A percentile compares a stretch with the other conserved stretches of the same genome.
Evolutionary conservation across 2,888 invertebrate genomes (phyloP).

Genomic region (Notodromas monacha): DNA sequence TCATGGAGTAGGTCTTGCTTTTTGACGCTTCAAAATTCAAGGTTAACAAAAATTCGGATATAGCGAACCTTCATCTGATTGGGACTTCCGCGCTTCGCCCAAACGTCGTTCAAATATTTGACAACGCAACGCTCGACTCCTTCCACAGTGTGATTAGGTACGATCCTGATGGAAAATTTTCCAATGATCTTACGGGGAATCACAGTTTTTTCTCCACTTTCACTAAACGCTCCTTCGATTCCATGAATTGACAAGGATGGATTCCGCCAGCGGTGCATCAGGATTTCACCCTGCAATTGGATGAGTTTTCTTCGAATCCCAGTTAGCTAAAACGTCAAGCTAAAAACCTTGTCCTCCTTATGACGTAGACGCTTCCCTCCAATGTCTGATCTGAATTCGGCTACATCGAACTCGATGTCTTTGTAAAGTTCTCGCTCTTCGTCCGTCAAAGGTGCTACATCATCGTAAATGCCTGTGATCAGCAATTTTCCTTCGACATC

Average conservation of each 20-base stretch:
- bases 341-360: conserved; percentile 30
- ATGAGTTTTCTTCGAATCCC: conserved; percentile 6
- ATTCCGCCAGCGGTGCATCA: conserved; percentile 84
- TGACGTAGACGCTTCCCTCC: conserved; percentile 34
- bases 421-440: conserved; percentile 38
- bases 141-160: conserved; percentile 66
- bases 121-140: conserved; percentile 46
- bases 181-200: conserved; percentile 73
- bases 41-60: conserved; percentile 5
- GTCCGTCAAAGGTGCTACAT: conserved; percentile 36
- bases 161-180: conserved; percentile 83
- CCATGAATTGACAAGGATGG: conserved; percentile 81
- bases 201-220: conserved; percentile 73
- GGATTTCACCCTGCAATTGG: conserved; percentile 27
- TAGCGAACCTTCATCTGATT: conserved; percentile 38
- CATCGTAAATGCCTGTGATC: conserved; percentile 31
- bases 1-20: no score
- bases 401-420: conserved; percentile 51
- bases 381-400: conserved; percentile 35
- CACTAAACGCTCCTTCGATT: conserved; percentile 74
- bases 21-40: no score
- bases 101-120: conserved; percentile 36
- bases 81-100: conserved; percentile 43
- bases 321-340: neutral
- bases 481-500: conserved; percentile 58